These are phyloP conservation scores for Ambastaia sidthimunki DNA, from an alignment of 2,797 vertebrate species.

Conservation along the genomic window DNA sequence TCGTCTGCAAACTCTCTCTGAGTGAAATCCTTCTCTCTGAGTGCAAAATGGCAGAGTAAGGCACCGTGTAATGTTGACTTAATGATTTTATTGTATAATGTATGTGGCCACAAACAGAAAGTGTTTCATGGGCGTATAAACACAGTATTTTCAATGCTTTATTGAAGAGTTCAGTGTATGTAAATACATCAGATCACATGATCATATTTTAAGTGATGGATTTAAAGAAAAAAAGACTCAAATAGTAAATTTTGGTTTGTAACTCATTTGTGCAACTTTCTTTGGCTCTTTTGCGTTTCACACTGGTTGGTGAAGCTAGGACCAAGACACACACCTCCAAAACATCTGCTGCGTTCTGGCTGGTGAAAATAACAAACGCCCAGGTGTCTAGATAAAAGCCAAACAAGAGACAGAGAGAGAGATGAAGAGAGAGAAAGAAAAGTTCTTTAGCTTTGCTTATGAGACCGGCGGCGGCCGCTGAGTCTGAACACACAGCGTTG, in stretches of 20 bases:
- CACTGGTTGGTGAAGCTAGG: constrained; percentile 8
- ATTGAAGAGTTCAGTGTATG: too few relatives aligned
- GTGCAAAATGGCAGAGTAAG: constrained; percentile 12
- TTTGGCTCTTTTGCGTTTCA: neutral
- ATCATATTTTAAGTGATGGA: too few relatives aligned
- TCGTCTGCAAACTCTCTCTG: constrained; percentile 4
- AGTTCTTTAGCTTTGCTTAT: constrained; percentile 34
- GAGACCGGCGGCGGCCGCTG: constrained; percentile 10
- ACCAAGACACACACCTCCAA: constrained; percentile 12
- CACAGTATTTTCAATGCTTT: too few relatives aligned
- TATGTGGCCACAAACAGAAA: neutral
- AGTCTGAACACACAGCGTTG: constrained; percentile 39
- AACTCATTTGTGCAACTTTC: neutral
- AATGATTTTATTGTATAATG: neutral
- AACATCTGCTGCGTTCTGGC: constrained; percentile 41
- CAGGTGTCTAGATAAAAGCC: constrained; percentile 34
- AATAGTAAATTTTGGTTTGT: neutral
- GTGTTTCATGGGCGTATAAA: neutral
- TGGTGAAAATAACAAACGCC: constrained; percentile 28
- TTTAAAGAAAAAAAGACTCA: too few relatives aligned
- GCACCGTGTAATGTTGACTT: constrained; percentile 12
- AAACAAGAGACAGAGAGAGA: constrained; percentile 24
- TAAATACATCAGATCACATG: too few relatives aligned
- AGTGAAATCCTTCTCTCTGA: neutral
- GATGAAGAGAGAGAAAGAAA: constrained; percentile 10